Conservation (phyloP, 1,140 invertebrate genomes). For the Bombyx mandarina region DNA sequence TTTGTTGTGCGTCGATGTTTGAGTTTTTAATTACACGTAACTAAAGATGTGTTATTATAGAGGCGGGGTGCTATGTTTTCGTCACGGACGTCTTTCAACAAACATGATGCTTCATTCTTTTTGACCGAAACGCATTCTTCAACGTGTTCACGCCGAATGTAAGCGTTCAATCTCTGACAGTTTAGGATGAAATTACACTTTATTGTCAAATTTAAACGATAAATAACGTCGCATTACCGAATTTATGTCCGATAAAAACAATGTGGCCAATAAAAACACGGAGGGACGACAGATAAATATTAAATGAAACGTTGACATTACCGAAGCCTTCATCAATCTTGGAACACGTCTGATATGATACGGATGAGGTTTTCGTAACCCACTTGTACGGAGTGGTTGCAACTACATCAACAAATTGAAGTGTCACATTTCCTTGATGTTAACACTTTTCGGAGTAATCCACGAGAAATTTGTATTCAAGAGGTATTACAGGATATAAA, state of each 20-base stretch:
- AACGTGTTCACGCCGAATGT: slow-evolving; percentile 8
- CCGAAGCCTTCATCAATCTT: slow-evolving; percentile 39
- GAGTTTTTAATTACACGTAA: slow-evolving; percentile 66
- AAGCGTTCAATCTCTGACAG: slow-evolving; percentile 26
- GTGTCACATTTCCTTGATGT: slow-evolving; percentile 31
- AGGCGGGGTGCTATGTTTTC: slow-evolving; percentile 41
- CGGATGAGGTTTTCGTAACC: slow-evolving; percentile 37
- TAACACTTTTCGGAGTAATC: slow-evolving; percentile 6
- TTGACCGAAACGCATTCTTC: slow-evolving; percentile 10
- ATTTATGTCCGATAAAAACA: slow-evolving; percentile 11
- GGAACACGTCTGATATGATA: slow-evolving; percentile 26
- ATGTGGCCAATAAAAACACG: slow-evolving; percentile 13
- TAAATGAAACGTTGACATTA: slow-evolving; percentile 46
- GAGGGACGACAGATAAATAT: slow-evolving; percentile 26
- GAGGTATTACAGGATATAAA: too few species aligned
- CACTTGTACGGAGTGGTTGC: slow-evolving; percentile 7
- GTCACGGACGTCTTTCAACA: slow-evolving; percentile 32
- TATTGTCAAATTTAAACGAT: slow-evolving; percentile 12
- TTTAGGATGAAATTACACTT: slow-evolving; percentile 20
- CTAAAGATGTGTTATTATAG: slow-evolving; percentile 53
- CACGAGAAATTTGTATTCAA: neutral
- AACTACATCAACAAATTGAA: slow-evolving; percentile 33
- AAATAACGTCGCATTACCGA: slow-evolving; percentile 12
- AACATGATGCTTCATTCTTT: slow-evolving; percentile 11
- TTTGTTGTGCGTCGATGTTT: slow-evolving; percentile 61